These are phyloP conservation scores for Oreotrochilus melanogaster DNA, from an alignment of 2,113 vertebrate species.

Conservation along the genomic window DNA sequence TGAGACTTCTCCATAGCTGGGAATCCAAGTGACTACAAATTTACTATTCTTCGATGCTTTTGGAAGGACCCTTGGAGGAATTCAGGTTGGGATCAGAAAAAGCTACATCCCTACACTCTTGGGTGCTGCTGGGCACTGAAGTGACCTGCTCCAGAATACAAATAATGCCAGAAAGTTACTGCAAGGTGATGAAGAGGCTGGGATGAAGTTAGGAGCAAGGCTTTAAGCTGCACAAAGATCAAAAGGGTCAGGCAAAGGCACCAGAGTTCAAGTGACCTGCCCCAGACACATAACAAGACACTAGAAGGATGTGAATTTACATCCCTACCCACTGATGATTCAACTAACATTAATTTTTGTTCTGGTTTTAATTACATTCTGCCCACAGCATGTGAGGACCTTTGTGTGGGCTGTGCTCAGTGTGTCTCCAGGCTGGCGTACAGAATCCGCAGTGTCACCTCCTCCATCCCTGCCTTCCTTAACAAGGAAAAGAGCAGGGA, in stretches of 20 bases:
- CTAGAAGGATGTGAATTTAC: not conserved
- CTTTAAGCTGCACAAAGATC: not conserved
- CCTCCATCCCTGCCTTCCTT: not conserved
- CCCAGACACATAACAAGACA: too few species aligned
- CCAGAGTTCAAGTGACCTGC: not conserved
- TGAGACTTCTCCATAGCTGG: slow-evolving; percentile 36
- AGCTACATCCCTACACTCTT: not conserved
- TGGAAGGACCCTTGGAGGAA: not conserved
- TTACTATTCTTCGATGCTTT: not conserved
- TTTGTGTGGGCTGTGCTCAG: not conserved
- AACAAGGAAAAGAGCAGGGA: not conserved
- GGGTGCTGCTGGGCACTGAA: not conserved
- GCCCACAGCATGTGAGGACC: rapidly evolving
- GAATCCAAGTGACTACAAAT: not conserved
- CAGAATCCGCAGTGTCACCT: not conserved
- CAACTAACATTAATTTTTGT: rapidly evolving
- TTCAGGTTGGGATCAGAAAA: not conserved
- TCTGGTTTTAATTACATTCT: not conserved
- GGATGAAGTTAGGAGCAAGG: not conserved
- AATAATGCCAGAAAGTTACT: not conserved
- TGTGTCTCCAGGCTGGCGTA: not conserved
- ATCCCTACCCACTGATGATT: not conserved
- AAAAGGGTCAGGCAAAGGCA: not conserved
- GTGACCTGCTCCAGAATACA: not conserved
- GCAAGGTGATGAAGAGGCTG: not conserved